These are phyloP conservation scores for Orthosia cruda DNA, from an alignment of 2,888 invertebrate genomes.

Conservation along the genomic window DNA sequence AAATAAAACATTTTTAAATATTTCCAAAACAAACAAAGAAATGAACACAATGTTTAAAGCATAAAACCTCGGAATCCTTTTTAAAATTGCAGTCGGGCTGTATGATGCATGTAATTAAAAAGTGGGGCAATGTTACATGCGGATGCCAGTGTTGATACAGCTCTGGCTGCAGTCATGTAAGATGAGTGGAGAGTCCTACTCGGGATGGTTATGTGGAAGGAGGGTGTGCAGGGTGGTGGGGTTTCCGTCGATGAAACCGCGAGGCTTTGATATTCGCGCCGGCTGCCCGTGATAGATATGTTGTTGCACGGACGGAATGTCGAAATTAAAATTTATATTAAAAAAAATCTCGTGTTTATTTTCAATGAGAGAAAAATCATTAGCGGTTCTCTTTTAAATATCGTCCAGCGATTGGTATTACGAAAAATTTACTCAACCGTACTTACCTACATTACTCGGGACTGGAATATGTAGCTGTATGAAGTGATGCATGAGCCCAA, in stretches of 20 bases:
- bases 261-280: constrained; percentile 81
- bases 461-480: constrained; percentile 16
- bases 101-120: constrained; percentile 90
- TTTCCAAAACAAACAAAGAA: constrained; percentile 48
- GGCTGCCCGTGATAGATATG: constrained; percentile 76
- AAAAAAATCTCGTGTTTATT: constrained; percentile 46
- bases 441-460: constrained; percentile 8
- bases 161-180: constrained; percentile 40
- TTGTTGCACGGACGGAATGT: constrained; percentile 73
- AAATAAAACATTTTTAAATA: constrained; percentile 15
- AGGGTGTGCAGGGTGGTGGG: constrained; percentile 64
- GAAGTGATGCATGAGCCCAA: constrained; percentile 26
- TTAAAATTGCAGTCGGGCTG: constrained; percentile 83
- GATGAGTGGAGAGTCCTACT: constrained; percentile 42
- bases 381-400: constrained; percentile 36
- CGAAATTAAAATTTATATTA: constrained; percentile 69
- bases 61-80: constrained; percentile 84
- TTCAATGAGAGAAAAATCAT: constrained; percentile 50
- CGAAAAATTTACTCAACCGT: constrained; percentile 29
- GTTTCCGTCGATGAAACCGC: constrained; percentile 79
- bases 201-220: constrained; percentile 49
- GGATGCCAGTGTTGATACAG: constrained; percentile 68
- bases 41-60: constrained; percentile 67
- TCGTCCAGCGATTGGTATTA: constrained; percentile 44
- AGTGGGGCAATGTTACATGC: constrained; percentile 81